These are phyloP conservation scores for Trichomalopsis sarcophagae DNA, from an alignment of 1,140 invertebrate species.

Conservation along the genomic window DNA sequence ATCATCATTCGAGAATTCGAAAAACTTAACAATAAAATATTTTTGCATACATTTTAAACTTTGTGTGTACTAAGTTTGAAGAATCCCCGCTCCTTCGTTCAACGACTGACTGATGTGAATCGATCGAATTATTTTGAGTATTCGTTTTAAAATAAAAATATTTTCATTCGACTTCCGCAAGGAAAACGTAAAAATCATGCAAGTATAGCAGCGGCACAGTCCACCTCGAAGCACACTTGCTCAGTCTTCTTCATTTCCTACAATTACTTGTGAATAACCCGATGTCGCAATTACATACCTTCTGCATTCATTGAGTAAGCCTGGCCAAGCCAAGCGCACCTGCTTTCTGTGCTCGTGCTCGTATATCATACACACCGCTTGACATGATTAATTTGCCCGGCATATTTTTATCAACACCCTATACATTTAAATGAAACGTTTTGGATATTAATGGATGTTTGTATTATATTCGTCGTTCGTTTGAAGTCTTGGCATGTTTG, in stretches of 20 bases:
- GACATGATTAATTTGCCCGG: not conserved
- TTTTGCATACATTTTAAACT: not conserved
- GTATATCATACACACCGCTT: not conserved
- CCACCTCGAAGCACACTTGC: not conserved
- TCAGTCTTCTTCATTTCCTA: not conserved
- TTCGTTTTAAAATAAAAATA: not conserved
- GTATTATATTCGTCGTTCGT: no score
- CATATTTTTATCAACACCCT: not conserved
- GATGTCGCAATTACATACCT: not conserved
- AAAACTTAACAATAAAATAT: not conserved
- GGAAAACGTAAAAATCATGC: constrained; percentile 2
- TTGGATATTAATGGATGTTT: not conserved
- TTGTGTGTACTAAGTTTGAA: not conserved
- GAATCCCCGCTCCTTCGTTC: not conserved
- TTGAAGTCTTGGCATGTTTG: no score
- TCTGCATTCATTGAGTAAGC: not conserved
- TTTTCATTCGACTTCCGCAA: not conserved
- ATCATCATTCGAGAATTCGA: not conserved
- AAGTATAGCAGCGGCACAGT: not conserved
- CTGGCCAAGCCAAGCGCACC: not conserved
- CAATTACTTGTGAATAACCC: constrained; percentile 3
- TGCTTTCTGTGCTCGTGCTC: not conserved
- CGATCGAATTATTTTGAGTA: not conserved
- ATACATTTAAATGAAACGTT: not conserved
- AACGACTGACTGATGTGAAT: not conserved